Evolutionary conservation across 2,113 vertebrate genomes (phyloP).

Genomic region (Ranitomeya variabilis): DNA sequence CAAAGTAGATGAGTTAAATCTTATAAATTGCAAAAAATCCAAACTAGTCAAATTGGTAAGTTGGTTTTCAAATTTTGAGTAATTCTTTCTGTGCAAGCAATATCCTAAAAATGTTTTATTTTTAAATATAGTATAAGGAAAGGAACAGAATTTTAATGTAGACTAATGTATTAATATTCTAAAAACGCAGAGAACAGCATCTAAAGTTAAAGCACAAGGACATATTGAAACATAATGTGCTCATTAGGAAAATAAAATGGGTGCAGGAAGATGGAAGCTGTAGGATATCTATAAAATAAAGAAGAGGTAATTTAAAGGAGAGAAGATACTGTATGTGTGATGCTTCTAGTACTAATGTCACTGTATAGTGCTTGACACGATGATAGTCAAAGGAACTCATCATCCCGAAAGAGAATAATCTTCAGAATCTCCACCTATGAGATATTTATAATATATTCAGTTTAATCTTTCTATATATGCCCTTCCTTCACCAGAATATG

Average conservation of each 20-base stretch:
- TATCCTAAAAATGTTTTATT: neutral
- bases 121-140: neutral
- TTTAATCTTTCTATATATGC: no score
- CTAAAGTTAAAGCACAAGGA: neutral
- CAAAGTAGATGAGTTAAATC: neutral
- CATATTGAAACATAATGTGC: constrained; percentile 9
- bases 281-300: neutral
- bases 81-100: neutral
- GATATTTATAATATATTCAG: no score
- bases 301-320: neutral
- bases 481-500: no score
- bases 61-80: neutral
- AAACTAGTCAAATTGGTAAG: neutral
- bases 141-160: neutral
- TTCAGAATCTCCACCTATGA: no score
- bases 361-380: no score
- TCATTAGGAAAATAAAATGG: constrained; percentile 6
- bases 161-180: constrained; percentile 1
- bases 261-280: neutral
- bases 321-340: neutral
- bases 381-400: no score
- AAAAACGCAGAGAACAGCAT: neutral
- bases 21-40: neutral
- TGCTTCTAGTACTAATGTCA: no score
- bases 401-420: no score